Conservation (phyloP, 2,888 invertebrate genomes). For the Mythimna impura region DNA sequence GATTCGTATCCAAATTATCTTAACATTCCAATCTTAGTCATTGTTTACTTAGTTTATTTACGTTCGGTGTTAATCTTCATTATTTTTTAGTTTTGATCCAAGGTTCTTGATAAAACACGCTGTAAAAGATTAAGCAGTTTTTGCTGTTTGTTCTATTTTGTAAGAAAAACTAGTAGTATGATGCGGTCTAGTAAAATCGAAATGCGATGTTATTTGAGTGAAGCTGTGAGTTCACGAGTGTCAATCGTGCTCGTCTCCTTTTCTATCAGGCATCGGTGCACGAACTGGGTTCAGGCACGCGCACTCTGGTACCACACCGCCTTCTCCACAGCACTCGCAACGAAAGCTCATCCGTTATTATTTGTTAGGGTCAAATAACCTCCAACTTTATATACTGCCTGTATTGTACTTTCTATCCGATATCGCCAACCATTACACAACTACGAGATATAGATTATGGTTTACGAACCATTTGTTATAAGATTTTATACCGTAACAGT, state of each 20-base stretch:
- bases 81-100: constrained; percentile 19
- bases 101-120: constrained; percentile 16
- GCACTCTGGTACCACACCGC: constrained; percentile 59
- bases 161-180: constrained; percentile 30
- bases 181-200: constrained; percentile 67
- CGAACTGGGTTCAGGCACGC: constrained; percentile 75
- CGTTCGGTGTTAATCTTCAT: constrained; percentile 35
- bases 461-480: constrained; percentile 72
- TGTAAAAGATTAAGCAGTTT: constrained; percentile 4
- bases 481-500: constrained; percentile 68
- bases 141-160: constrained; percentile 18
- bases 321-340: constrained; percentile 44
- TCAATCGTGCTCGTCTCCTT: constrained; percentile 83
- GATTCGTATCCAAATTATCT: constrained; percentile 42
- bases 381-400: constrained; percentile 68
- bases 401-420: constrained; percentile 86
- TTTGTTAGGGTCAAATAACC: constrained; percentile 75
- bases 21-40: constrained; percentile 31
- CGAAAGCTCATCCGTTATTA: constrained; percentile 73
- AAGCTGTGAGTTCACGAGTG: constrained; percentile 78
- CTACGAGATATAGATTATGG: constrained; percentile 76
- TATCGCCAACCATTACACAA: constrained; percentile 81
- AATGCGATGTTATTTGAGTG: constrained; percentile 75
- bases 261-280: constrained; percentile 85
- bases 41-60: constrained; percentile 39